A percentile compares a stretch with the other conserved stretches of the same genome.
These are phyloP conservation scores for Todiramphus chloris DNA, from an alignment of 2,113 vertebrate species.

Conservation along the genomic window DNA sequence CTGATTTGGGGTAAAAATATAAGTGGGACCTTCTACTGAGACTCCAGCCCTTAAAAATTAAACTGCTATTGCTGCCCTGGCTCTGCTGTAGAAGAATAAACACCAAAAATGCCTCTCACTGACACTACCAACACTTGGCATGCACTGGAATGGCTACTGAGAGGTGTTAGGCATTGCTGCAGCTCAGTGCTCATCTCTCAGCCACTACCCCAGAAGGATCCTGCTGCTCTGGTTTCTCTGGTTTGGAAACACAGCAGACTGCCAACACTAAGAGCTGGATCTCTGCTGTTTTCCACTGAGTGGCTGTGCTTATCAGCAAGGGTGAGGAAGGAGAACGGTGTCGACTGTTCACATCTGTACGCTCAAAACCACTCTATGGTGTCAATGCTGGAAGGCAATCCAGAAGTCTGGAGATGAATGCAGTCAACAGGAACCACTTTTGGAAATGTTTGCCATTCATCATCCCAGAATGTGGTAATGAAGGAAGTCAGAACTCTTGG, in stretches of 20 bases:
- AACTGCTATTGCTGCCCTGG: not conserved
- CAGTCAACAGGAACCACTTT: not conserved
- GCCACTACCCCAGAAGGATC: rapidly evolving
- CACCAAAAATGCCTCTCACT: not conserved
- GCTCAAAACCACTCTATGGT: rapidly evolving
- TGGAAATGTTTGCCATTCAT: not conserved
- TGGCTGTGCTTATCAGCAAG: not conserved
- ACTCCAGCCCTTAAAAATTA: not conserved
- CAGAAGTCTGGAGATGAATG: not conserved
- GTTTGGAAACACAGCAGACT: not conserved
- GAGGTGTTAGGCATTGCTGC: not conserved
- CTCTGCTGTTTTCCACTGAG: not conserved
- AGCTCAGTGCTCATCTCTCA: not conserved
- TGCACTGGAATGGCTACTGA: rapidly evolving
- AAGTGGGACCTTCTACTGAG: not conserved
- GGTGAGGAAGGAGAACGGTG: not conserved
- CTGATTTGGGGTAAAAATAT: not conserved
- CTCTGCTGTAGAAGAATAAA: not conserved
- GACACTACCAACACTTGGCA: not conserved
- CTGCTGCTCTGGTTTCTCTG: not conserved
- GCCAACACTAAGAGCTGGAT: not conserved
- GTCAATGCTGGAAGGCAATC: rapidly evolving
- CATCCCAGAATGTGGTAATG: not conserved
- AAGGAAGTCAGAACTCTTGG: not conserved
- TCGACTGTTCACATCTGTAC: not conserved